Evolutionary conservation across 2,888 invertebrate genomes (phyloP), one percentile per base, ranked within the genome.

Genomic region (Tiliacea aurago): DNA sequence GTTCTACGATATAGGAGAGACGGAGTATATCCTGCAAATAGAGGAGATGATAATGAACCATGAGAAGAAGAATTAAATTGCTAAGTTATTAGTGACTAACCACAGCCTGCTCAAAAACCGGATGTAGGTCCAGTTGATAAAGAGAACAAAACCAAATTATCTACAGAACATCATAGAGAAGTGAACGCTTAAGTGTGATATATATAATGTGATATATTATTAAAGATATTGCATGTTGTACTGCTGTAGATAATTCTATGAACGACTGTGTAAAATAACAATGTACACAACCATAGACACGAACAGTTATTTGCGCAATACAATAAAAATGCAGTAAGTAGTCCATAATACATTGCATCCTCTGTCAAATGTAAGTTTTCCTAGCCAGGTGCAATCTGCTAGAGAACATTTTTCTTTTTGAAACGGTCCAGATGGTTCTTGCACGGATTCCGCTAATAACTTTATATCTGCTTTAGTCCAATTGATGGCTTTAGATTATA

Each of bases 181-280:
- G 13, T 66, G 20, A 66, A 61, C 49, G 41, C 11, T 49, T n/a
- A 53, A 55, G 20, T 64, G 20, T 64, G 43, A n/a, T n/a, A n/a
- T n/a, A n/a, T n/a, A n/a, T n/a, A n/a, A n/a, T n/a, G n/a, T n/a
- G n/a, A n/a, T n/a, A n/a, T 58, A 41, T 66, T 68, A 77, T 80
- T 80, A 80, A 63, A 70, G 49, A n/a, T 59, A 79, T 73, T 76
- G 77, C 72, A 76, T 65, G 76, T 78, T 59, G 71, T 72, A 51
- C 55, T 77, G 55, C 58, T 68, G 58, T 45, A 75, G 70, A 70
- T 67, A 79, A 77, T 84, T 71, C 64, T 66, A 72, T 51, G 67
- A 67, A 72, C 58, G 58, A 69, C 56, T 18, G 37, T 15, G 28
- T 62, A 66, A 78, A 84, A 74, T 79, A 63, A 71, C 69, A 73